Percentiles rank a stretch among this genome's conserved stretches.
phyloP scores from a whole-genome alignment of 2,113 vertebrate genomes.

The Oophaga pumilio region DNA sequence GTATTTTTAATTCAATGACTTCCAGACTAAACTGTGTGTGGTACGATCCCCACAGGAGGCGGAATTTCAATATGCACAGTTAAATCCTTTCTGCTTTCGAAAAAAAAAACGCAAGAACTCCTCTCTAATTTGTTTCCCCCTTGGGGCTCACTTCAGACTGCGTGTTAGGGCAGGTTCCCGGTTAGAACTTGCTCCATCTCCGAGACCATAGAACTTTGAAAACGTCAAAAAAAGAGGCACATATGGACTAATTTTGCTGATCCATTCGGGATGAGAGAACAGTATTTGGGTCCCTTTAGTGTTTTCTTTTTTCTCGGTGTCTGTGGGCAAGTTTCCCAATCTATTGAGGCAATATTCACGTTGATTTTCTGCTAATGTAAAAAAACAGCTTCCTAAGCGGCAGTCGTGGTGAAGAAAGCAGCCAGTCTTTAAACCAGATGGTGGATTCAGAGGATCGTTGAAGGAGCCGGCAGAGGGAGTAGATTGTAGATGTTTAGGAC shows the following conservation, averaged over 20 bases:
- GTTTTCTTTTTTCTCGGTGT: constrained; percentile 54
- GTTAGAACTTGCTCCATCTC: constrained; percentile 18
- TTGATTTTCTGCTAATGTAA: constrained; percentile 61
- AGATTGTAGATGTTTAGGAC: background rate
- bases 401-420: background rate
- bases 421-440: constrained; percentile 30
- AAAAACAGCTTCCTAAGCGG: constrained; percentile 61
- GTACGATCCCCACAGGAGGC: constrained; percentile 46
- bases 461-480: background rate
- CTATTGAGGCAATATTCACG: constrained; percentile 59
- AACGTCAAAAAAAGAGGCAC: background rate
- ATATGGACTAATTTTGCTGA: constrained; percentile 55
- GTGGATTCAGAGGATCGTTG: background rate
- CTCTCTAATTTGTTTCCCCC: constrained; percentile 61
- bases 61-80: constrained; percentile 53
- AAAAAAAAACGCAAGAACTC: constrained; percentile 55
- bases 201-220: constrained; percentile 37
- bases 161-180: constrained; percentile 15
- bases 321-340: constrained; percentile 50
- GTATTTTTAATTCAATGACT: constrained; percentile 44
- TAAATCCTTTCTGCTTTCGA: constrained; percentile 44
- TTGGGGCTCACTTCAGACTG: constrained; percentile 37
- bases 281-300: constrained; percentile 48
- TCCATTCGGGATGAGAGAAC: constrained; percentile 34
- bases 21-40: constrained; percentile 54